Evolutionary conservation across 2,113 vertebrate genomes (phyloP).

Genomic region (Pipra filicauda): DNA sequence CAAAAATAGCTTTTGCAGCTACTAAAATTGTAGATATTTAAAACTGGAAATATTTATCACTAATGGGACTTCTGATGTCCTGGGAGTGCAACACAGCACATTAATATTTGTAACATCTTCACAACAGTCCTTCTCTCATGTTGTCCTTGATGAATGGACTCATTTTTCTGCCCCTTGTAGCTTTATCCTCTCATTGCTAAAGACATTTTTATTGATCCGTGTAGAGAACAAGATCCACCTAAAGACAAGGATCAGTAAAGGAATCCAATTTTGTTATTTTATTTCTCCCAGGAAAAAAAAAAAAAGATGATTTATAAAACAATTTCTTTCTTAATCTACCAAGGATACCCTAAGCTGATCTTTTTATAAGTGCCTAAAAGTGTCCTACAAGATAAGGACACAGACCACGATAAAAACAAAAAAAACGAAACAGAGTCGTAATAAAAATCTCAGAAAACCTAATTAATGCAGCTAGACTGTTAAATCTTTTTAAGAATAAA

Average conservation of each 20-base stretch:
- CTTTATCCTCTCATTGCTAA: not conserved
- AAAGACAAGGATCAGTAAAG: not conserved
- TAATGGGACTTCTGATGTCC: not conserved
- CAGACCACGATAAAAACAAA: not conserved
- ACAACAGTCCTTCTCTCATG: not conserved
- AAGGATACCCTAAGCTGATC: not conserved
- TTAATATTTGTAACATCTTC: not conserved
- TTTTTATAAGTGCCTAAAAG: not conserved
- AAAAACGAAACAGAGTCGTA: fast-evolving
- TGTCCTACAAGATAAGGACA: not conserved
- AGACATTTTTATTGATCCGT: conserved; percentile 20
- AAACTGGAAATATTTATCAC: not conserved
- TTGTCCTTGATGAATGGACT: not conserved
- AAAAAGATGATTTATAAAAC: not conserved
- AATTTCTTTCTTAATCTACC: not conserved
- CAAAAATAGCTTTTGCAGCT: not conserved
- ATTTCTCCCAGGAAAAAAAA: not conserved
- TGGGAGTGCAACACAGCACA: not conserved
- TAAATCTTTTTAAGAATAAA: not conserved
- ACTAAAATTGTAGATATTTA: not conserved
- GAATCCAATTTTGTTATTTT: not conserved
- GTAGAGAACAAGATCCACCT: not conserved
- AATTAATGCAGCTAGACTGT: not conserved
- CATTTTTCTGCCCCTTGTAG: not conserved
- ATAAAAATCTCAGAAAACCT: not conserved